phyloP scores from a whole-genome alignment of 1,140 invertebrate genomes.

The Temnothorax longispinosus region DNA sequence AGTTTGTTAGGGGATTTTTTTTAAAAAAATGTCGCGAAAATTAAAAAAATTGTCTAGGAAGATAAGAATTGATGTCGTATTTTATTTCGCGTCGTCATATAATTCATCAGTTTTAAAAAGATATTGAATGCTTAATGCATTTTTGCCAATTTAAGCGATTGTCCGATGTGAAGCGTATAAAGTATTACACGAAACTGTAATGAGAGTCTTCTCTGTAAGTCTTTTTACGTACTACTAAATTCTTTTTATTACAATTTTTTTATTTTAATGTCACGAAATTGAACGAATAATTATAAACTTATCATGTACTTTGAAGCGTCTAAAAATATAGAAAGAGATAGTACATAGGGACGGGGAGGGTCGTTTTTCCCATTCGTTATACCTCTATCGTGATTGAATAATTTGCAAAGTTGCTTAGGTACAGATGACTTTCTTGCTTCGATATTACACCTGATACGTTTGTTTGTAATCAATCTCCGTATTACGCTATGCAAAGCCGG shows the following conservation, averaged over 20 bases:
- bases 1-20: neutral
- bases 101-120: neutral
- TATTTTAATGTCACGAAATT: neutral
- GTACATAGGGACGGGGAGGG: too few species aligned
- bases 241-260: neutral
- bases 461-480: neutral
- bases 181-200: neutral
- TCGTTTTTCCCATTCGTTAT: neutral
- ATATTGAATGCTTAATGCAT: neutral
- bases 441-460: neutral
- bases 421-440: neutral
- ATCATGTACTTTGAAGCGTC: neutral
- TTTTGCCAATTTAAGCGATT: neutral
- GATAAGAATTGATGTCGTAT: neutral
- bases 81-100: neutral
- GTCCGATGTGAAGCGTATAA: neutral
- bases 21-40: neutral
- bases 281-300: neutral
- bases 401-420: neutral
- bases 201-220: neutral
- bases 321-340: neutral
- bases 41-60: neutral
- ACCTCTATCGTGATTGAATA: neutral
- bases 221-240: neutral
- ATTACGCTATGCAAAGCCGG: constrained; percentile 11